Base-by-base conservation (phyloP, 2,797 vertebrate genomes). In the Thripadectes ignobilis region DNA sequence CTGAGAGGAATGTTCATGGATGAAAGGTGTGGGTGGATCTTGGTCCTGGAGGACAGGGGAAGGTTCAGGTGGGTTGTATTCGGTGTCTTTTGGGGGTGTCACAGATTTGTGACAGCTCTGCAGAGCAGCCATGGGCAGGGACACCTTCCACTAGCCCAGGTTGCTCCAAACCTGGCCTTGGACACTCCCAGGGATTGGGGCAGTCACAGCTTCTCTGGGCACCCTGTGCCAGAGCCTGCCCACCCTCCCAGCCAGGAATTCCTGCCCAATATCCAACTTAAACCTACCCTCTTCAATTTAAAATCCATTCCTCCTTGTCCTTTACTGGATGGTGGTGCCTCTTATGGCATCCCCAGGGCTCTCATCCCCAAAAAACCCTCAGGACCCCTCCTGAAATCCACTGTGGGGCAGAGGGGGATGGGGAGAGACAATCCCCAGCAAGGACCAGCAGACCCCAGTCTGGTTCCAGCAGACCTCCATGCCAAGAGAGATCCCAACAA, bases 391-490 rank as follows among this genome's bases (percentile, higher is more conserved):
- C 43, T 12, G 27, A 74, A 65, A 65, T 36, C n/a, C 24, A 48
- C 61, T 4, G 2, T 0, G 0, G 43, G 32, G 36, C 14, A 3
- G 51, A 18, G 34, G 9, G 41, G 24, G n/a, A 26, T 0, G 1
- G 18, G 17, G 38, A 38, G 26, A 81, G 59, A 69, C 3, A 1
- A 32, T 22, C 15, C 57, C 61, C 14, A 15, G 39, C 39, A 15
- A 15, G 49, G 15, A 17, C 49, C 27, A 51, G 48, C 14, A 27
- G 3, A 49, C 14, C 48, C 48, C 48, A 49, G 26, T 8, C 14
- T 26, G 26, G 24, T 26, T 26, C 48, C 26, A 49, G 48, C 24
- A 49, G 24, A 49, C 27, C 36, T 29, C n/a, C 2, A 0, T 2
- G 0, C 36, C 1, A 1, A 11, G 27, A 14, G 4, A 18, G 5